Evolutionary conservation across 2,888 invertebrate genomes (phyloP).

Genomic region (Phaedon cochleariae): DNA sequence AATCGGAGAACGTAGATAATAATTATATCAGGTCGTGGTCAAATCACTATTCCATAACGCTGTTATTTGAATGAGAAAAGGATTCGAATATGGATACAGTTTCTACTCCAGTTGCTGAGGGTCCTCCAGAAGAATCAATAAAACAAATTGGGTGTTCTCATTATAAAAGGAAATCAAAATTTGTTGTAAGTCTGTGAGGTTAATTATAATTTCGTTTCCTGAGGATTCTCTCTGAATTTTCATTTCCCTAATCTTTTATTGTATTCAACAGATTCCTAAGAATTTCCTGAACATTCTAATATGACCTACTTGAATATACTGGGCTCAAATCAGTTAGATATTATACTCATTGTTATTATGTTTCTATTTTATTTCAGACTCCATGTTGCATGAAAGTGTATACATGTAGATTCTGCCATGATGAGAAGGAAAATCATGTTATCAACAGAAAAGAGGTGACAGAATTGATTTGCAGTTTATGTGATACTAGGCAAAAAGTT

Average conservation of each 20-base stretch:
- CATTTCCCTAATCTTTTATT: too few species aligned
- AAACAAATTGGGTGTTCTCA: slow-evolving; percentile 79
- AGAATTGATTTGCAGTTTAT: slow-evolving; percentile 83
- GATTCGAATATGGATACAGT: slow-evolving; percentile 45
- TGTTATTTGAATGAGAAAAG: too few species aligned
- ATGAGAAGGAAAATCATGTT: slow-evolving; percentile 85
- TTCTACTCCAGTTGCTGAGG: slow-evolving; percentile 56
- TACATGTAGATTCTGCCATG: slow-evolving; percentile 89
- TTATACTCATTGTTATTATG: slow-evolving; percentile 1
- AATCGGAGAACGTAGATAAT: too few species aligned
- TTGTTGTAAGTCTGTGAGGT: slow-evolving; percentile 73
- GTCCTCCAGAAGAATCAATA: slow-evolving; percentile 60
- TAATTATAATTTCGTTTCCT: background rate
- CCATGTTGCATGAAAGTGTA: slow-evolving; percentile 91
- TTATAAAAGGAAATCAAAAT: slow-evolving; percentile 85
- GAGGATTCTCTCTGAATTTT: too few species aligned
- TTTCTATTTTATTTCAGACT: slow-evolving; percentile 68
- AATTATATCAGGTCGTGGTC: too few species aligned
- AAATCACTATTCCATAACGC: too few species aligned
- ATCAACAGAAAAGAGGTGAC: slow-evolving; percentile 85
- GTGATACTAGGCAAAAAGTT: slow-evolving; percentile 82
- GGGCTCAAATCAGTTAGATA: too few species aligned
- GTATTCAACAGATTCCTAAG: too few species aligned
- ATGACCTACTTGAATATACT: too few species aligned
- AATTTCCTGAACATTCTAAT: too few species aligned